Evolutionary conservation across 2,113 vertebrate species (phyloP).

Genomic region (Seriola rivoliana): DNA sequence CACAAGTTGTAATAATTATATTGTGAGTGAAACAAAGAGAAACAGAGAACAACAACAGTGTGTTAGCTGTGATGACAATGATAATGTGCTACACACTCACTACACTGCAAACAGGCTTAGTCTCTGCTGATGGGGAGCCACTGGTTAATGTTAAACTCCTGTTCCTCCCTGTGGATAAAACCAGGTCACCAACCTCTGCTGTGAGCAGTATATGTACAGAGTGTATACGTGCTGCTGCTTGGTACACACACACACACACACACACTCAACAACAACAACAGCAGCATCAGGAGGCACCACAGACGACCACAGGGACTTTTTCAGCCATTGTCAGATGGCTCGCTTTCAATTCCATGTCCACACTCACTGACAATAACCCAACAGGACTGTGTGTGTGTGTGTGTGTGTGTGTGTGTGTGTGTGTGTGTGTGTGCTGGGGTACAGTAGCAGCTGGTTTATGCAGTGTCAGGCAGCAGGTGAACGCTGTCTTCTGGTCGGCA

Average conservation of each 20-base stretch:
- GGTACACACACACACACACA: slow-evolving; percentile 11
- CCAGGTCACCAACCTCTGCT: background rate
- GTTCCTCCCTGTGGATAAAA: background rate
- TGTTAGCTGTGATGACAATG: too few species aligned
- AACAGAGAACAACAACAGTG: too few species aligned
- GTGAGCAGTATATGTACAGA: background rate
- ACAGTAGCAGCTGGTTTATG: slow-evolving; percentile 81
- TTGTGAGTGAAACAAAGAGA: too few species aligned
- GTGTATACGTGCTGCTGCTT: background rate
- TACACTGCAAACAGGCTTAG: background rate
- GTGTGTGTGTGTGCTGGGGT: slow-evolving; percentile 47
- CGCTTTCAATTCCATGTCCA: slow-evolving; percentile 66
- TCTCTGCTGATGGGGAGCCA: background rate
- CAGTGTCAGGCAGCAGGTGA: slow-evolving; percentile 80
- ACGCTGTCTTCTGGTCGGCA: slow-evolving; percentile 70
- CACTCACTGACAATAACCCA: slow-evolving; percentile 71
- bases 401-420: slow-evolving; percentile 47
- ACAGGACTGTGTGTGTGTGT: slow-evolving; percentile 49
- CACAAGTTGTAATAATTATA: too few species aligned
- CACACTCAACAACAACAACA: slow-evolving; percentile 29
- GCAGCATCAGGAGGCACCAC: slow-evolving; percentile 56
- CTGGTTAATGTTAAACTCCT: slow-evolving; percentile 2
- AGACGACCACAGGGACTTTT: slow-evolving; percentile 58
- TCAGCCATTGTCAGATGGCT: slow-evolving; percentile 58
- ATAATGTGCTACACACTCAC: too few species aligned